phyloP scores from a whole-genome alignment of 2,113 vertebrate species.

The Eretmochelys imbricata region DNA sequence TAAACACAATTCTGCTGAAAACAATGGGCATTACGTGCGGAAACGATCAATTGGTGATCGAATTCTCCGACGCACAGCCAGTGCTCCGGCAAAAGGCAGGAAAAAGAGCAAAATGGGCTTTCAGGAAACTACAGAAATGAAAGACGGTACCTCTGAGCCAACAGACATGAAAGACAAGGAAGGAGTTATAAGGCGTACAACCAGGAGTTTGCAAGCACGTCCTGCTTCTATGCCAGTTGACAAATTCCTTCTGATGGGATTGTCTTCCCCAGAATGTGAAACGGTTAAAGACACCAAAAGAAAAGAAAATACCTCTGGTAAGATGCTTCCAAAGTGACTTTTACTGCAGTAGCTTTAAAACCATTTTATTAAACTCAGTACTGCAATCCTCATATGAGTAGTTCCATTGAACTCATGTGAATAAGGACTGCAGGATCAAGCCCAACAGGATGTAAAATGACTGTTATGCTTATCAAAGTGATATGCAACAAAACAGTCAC shows the following conservation, averaged over 20 bases:
- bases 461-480: not conserved
- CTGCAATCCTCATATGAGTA: not conserved
- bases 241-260: constrained; percentile 82
- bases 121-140: constrained; percentile 85
- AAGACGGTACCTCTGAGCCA: constrained; percentile 77
- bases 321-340: constrained; percentile 56
- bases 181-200: constrained; percentile 69
- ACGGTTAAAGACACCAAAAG: constrained; percentile 51
- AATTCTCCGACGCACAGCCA: constrained; percentile 93
- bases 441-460: not conserved
- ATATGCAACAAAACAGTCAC: not conserved
- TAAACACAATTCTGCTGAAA: constrained; percentile 84
- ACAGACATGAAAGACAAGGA: constrained; percentile 64
- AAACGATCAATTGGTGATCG: constrained; percentile 93
- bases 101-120: constrained; percentile 94
- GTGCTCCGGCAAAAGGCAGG: constrained; percentile 94
- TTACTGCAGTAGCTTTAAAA: not conserved
- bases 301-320: constrained; percentile 81
- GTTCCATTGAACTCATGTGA: not conserved
- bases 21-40: constrained; percentile 73
- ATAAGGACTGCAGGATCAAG: not conserved
- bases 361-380: not conserved
- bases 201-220: constrained; percentile 82
- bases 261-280: constrained; percentile 68
- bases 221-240: constrained; percentile 94